Conservation (phyloP, 2,888 invertebrate species). For the Epistrophe grossulariae region DNA sequence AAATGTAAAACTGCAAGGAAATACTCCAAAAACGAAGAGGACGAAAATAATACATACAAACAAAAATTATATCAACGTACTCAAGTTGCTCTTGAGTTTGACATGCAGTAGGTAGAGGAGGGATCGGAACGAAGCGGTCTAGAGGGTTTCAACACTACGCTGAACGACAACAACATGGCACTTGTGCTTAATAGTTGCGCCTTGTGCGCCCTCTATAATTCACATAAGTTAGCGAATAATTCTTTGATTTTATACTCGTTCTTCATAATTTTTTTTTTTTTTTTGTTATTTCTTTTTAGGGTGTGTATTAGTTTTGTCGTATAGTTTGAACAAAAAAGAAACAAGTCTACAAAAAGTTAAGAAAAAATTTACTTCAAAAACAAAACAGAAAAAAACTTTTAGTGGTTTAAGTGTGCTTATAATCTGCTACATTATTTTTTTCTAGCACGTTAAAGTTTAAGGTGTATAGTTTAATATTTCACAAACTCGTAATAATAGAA, state of each 20-base stretch:
- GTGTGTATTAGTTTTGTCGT: slow-evolving; percentile 27
- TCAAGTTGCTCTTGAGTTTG: slow-evolving; percentile 63
- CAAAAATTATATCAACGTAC: slow-evolving; percentile 57
- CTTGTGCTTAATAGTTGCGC: slow-evolving; percentile 72
- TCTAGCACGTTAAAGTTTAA: too few species aligned
- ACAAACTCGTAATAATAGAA: too few species aligned
- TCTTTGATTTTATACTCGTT: slow-evolving; percentile 13
- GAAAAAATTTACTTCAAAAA: not conserved
- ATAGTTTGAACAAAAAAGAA: slow-evolving; percentile 3
- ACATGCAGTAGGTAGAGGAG: not conserved
- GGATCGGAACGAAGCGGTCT: slow-evolving; percentile 5
- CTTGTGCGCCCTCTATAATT: slow-evolving; percentile 69
- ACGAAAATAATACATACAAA: slow-evolving; percentile 40
- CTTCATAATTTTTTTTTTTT: not conserved
- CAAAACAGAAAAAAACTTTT: not conserved
- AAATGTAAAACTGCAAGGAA: slow-evolving; percentile 54
- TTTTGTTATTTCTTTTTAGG: not conserved
- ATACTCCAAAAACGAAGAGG: slow-evolving; percentile 41
- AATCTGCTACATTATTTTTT: not conserved
- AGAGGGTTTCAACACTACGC: slow-evolving; percentile 46
- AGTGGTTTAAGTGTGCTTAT: not conserved
- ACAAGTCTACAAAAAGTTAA: not conserved
- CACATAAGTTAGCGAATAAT: slow-evolving; percentile 53
- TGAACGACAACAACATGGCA: slow-evolving; percentile 67
- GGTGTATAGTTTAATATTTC: too few species aligned